Evolutionary conservation across 2,888 invertebrate species (phyloP).

Genomic region (Apeira syringaria): DNA sequence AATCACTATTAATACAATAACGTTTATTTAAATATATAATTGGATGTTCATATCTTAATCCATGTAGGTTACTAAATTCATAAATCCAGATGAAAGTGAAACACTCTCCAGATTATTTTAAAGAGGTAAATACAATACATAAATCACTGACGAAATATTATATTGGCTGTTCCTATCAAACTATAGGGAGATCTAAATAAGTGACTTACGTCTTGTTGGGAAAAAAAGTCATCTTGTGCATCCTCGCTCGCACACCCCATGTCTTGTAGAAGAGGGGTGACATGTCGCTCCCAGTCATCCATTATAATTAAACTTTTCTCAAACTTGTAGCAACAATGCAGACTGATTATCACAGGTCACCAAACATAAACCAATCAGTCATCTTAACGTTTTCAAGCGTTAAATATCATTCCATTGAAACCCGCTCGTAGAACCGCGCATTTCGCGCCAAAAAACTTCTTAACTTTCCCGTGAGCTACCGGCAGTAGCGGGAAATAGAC

Average conservation of each 20-base stretch:
- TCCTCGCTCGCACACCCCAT: conserved; percentile 82
- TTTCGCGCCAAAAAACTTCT: conserved; percentile 81
- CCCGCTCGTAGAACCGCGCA: conserved; percentile 43
- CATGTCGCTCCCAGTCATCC: conserved; percentile 85
- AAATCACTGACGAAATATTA: too few species aligned
- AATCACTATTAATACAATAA: too few species aligned
- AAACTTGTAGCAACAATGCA: conserved; percentile 46
- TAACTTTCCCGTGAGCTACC: conserved; percentile 52
- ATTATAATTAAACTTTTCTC: conserved; percentile 61
- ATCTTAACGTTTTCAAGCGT: conserved; percentile 58
- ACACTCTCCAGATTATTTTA: too few species aligned
- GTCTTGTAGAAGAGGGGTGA: conserved; percentile 83
- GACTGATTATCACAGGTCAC: conserved; percentile 66
- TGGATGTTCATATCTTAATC: too few species aligned
- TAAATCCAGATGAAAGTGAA: too few species aligned
- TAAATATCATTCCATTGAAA: conserved; percentile 40
- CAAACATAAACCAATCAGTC: conserved; percentile 51
- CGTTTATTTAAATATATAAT: too few species aligned
- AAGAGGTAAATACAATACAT: too few species aligned
- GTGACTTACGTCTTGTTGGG: conserved; percentile 83
- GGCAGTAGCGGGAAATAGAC: conserved; percentile 71
- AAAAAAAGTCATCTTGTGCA: conserved; percentile 83
- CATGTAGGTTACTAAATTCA: too few species aligned
- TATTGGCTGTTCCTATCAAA: too few species aligned
- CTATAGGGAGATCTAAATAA: neutral